phyloP scores from a whole-genome alignment of 2,113 vertebrate genomes.

The Pyxicephalus adspersus region DNA sequence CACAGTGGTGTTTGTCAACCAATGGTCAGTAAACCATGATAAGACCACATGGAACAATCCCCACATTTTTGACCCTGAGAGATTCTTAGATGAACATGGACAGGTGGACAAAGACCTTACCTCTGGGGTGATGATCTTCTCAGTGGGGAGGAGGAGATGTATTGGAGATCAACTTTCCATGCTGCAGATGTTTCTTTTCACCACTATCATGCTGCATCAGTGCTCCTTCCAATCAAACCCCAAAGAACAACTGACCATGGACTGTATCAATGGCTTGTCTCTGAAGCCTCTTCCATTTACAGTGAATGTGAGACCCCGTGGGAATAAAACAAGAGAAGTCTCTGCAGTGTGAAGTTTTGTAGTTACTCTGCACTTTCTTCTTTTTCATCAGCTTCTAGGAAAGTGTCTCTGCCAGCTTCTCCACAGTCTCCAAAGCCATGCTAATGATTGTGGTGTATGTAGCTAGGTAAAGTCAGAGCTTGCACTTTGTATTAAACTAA shows the following conservation, averaged over 20 bases:
- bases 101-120: slow-evolving; percentile 71
- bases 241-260: slow-evolving; percentile 65
- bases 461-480: no score
- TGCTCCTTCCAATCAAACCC: slow-evolving; percentile 77
- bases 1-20: slow-evolving; percentile 86
- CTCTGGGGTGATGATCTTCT: slow-evolving; percentile 82
- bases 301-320: slow-evolving; percentile 71
- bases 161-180: slow-evolving; percentile 82
- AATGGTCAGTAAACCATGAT: slow-evolving; percentile 89
- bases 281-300: slow-evolving; percentile 73
- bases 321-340: not conserved
- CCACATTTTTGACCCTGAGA: slow-evolving; percentile 74
- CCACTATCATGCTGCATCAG: slow-evolving; percentile 80
- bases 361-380: no score
- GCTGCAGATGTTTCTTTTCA: slow-evolving; percentile 80
- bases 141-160: slow-evolving; percentile 80
- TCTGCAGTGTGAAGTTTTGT: no score
- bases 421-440: no score
- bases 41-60: slow-evolving; percentile 79
- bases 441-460: no score
- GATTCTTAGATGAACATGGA: slow-evolving; percentile 74
- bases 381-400: no score
- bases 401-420: no score
- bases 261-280: slow-evolving; percentile 75
- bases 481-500: no score